Evolutionary conservation across 2,888 invertebrate genomes (phyloP).

Genomic region (Cyaniris semiargus): DNA sequence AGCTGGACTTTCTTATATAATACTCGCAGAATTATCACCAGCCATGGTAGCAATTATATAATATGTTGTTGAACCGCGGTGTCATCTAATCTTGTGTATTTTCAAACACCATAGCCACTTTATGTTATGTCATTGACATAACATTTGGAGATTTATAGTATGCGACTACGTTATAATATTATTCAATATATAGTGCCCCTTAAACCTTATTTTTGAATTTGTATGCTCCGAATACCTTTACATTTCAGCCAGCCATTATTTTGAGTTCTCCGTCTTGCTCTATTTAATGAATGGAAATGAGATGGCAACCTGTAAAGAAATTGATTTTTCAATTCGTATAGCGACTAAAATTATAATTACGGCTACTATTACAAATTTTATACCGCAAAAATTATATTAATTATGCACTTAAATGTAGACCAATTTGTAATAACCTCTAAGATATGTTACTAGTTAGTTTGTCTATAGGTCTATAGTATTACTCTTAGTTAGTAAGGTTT

Average conservation of each 20-base stretch:
- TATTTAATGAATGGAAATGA: constrained; percentile 39
- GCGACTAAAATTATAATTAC: not conserved
- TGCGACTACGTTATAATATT: not conserved
- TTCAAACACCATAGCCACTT: not conserved
- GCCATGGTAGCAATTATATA: constrained; percentile 16
- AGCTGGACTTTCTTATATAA: constrained; percentile 23
- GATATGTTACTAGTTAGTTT: not conserved
- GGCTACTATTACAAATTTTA: not conserved
- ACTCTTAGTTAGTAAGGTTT: not conserved
- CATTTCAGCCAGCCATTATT: constrained; percentile 5
- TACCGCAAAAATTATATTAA: not conserved
- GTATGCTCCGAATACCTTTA: not conserved
- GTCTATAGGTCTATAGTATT: not conserved
- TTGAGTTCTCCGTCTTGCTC: constrained; percentile 36
- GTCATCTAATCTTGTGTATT: constrained; percentile 21
- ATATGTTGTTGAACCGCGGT: not conserved
- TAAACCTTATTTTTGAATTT: not conserved
- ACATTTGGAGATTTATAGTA: not conserved
- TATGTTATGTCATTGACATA: constrained; percentile 2
- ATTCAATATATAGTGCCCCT: not conserved
- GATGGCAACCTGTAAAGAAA: constrained; percentile 39
- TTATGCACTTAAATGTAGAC: not conserved
- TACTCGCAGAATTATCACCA: not conserved
- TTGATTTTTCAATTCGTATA: constrained; percentile 38
- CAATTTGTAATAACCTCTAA: not conserved